Evolutionary conservation across 1,140 invertebrate species (phyloP).

Genomic region (Macrostomum lignano): DNA sequence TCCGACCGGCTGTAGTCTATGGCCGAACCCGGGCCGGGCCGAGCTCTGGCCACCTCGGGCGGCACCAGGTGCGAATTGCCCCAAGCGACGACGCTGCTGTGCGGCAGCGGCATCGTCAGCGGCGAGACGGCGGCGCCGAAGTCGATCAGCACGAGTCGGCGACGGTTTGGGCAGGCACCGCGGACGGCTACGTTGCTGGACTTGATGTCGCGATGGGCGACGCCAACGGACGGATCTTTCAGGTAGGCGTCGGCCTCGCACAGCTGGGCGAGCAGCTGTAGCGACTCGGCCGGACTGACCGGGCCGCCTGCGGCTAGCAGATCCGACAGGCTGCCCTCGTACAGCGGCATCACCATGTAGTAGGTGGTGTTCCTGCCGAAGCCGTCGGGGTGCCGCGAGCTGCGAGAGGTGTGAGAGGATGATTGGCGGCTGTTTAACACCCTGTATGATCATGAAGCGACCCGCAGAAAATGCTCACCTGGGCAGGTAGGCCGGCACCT

Average conservation of each 20-base stretch:
- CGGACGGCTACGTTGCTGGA: too few relatives aligned
- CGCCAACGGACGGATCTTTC: conserved; percentile 14
- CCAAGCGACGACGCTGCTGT: too few relatives aligned
- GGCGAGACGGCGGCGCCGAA: too few relatives aligned
- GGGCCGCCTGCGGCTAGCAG: conserved; percentile 7
- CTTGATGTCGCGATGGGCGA: too few relatives aligned
- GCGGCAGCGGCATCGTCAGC: too few relatives aligned
- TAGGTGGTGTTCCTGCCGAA: conserved; percentile 57
- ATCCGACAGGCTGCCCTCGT: conserved; percentile 11
- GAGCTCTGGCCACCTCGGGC: conserved; percentile 38
- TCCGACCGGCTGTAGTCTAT: conserved; percentile 54
- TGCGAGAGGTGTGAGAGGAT: too few relatives aligned
- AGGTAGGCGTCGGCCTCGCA: conserved; percentile 35
- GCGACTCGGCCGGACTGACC: conserved; percentile 19
- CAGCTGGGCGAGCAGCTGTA: conserved; percentile 44
- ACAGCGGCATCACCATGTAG: conserved; percentile 46
- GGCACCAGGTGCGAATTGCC: conserved; percentile 58
- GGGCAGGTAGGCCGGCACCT: too few relatives aligned
- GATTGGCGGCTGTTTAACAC: too few relatives aligned
- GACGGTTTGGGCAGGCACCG: too few relatives aligned
- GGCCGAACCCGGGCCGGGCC: conserved; percentile 39
- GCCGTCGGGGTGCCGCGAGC: conserved; percentile 41
- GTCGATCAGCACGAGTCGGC: too few relatives aligned
- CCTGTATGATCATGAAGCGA: too few relatives aligned
- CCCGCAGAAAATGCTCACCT: too few relatives aligned